Evolutionary conservation across 2,888 invertebrate species (phyloP), one percentile per base, ranked within the genome.

Genomic region (Aporophyla lueneburgensis): DNA sequence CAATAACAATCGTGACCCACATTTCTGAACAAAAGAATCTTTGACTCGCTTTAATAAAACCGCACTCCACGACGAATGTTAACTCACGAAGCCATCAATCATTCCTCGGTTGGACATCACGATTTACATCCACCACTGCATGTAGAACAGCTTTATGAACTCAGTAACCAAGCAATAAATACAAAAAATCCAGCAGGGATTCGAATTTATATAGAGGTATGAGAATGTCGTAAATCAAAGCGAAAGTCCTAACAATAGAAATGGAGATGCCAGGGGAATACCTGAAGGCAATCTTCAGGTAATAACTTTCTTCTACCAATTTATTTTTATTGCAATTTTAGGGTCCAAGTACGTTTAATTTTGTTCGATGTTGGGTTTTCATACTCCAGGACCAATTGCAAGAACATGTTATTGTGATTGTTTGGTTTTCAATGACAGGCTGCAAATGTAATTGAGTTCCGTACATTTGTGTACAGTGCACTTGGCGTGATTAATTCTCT

Each of bases 31-130:
- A 78, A 76, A 74, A 73, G 75, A 77, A 74, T 73, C 68, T 73
- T 76, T 56, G 53, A 56, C 58, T 83, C 69, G 61, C 54, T 77
- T 69, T 77, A 78, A 81, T 78, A 78, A 76, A 80, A 49, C 63
- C 62, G 59, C 77, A 63, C 70, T 74, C 71, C 82, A 87, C 76
- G 80, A 81, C 84, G 80, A 88, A 87, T 86, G 80, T 75, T 63
- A 68, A 70, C 74, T 90, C 89, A 89, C 88, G 90, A 90, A 74
- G 46, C 54, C 71, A 86, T 90, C 86, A 87, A 88, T 88, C 87
- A 87, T 81, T 78, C 43, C 40, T 76, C 54, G 66, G 74, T 78
- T 67, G 33, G 76, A 72, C 73, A 68, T 85, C 87, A 86, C 85
- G 81, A 84, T 67, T 72, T 62, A 71, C 21, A 68, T 70, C 72